phyloP scores from a whole-genome alignment of 2,797 vertebrate species.

The Hoplostethus mediterraneus region DNA sequence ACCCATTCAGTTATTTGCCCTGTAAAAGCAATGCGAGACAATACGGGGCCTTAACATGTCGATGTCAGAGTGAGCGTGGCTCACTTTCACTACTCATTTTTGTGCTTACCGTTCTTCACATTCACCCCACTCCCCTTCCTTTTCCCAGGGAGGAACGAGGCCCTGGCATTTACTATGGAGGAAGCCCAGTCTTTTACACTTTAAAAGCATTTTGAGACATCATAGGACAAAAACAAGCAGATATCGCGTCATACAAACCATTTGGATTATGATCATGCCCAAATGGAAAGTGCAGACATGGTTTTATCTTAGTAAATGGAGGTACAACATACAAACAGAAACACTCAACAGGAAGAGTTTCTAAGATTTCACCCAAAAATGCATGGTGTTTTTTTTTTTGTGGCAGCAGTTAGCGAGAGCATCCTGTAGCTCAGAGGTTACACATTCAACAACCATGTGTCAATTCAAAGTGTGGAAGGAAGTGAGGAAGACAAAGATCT shows the following conservation, averaged over 20 bases:
- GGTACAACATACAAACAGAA: neutral
- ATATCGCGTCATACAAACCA: slow-evolving; percentile 23
- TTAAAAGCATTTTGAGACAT: neutral
- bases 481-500: too few species aligned
- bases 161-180: neutral
- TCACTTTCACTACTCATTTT: neutral
- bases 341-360: neutral
- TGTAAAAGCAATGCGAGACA: slow-evolving; percentile 17
- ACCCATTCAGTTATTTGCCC: slow-evolving; percentile 14
- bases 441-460: neutral
- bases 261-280: slow-evolving; percentile 26
- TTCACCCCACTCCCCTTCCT: neutral
- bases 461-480: too few species aligned
- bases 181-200: neutral
- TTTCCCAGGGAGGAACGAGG: neutral
- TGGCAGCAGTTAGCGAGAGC: neutral
- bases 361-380: neutral
- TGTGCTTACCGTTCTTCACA: neutral
- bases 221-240: neutral
- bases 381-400: neutral
- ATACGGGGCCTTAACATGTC: neutral
- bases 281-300: neutral
- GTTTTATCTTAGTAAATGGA: neutral
- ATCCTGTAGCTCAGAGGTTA: neutral
- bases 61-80: slow-evolving; percentile 9